Evolutionary conservation across 1,140 invertebrate species (phyloP), one percentile per base, ranked within the genome.

Genomic region (Pissodes strobi): DNA sequence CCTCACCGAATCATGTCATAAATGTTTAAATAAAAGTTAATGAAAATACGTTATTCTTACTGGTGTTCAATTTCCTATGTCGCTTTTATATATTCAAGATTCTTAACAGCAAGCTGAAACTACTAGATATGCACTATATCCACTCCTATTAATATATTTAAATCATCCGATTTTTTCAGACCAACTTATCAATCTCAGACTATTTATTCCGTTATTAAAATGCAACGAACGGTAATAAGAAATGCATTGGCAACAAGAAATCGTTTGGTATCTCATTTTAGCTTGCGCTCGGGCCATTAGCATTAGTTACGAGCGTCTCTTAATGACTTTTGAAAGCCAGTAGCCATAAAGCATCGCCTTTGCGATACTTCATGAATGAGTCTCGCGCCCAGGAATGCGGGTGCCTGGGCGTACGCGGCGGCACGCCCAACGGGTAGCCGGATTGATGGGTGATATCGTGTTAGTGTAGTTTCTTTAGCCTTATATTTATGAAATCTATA

Each of bases 271-370:
- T 49, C 46, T 49, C 37, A 39, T 39, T 39, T 39, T 13, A 46
- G 21, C 4, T 46, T 2, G 43, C 21, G 52, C 55, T 38, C 9
- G 18, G 41, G 39, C 56, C 56, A 59, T 63, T 63, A 63, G 60
- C 60, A 63, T 63, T 63, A 63, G 60, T 63, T 63, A 63, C 51
- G 60, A 63, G 39, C 38, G 22, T 63, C 49, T 51, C 60, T 63
- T 63, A 63, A 63, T 63, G 60, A 63, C 60, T 63, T 63, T 63
- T 55, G 60, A 63, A 63, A 63, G 60, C 60, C 60, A 55, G 60
- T 63, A 63, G 60, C 51, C 60, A 63, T 63, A 63, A 63, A 63
- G 60, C 60, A 63, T 63, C 48, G 60, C 60, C 60, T 52, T 45
- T 63, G 60, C 59, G 27, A 46, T 46, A 45, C 46, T 41, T 63